phyloP scores from a whole-genome alignment of 2,113 vertebrate genomes.

The Montifringilla adamsi region DNA sequence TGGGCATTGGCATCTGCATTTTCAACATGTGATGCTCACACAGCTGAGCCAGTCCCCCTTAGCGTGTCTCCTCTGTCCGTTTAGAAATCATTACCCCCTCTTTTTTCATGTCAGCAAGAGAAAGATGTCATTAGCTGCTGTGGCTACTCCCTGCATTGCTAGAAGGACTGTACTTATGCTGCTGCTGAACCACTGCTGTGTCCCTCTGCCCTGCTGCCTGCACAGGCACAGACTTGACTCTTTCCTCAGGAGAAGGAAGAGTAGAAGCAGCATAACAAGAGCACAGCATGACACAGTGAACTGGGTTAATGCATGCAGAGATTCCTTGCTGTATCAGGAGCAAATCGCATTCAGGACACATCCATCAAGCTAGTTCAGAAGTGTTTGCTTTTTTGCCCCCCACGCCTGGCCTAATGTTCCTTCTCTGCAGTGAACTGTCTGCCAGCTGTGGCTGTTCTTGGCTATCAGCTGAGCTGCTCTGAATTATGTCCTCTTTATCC shows the following conservation, averaged over 20 bases:
- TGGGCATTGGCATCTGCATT: neutral
- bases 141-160: neutral
- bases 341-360: neutral
- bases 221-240: neutral
- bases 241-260: neutral
- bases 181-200: neutral
- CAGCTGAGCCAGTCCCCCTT: neutral
- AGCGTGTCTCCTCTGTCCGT: neutral
- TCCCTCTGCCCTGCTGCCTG: neutral
- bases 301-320: neutral
- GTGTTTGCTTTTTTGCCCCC: neutral
- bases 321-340: neutral
- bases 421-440: neutral
- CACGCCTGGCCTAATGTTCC: neutral
- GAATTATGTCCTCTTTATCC: neutral
- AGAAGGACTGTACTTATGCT: neutral
- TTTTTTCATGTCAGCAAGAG: neutral
- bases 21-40: neutral
- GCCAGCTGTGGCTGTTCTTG: neutral
- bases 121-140: neutral
- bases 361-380: neutral
- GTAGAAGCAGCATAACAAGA: neutral
- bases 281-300: neutral
- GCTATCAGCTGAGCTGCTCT: neutral
- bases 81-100: neutral